These are phyloP conservation scores for Pomatorhinus ruficollis DNA, from an alignment of 2,113 vertebrate genomes.

Conservation along the genomic window DNA sequence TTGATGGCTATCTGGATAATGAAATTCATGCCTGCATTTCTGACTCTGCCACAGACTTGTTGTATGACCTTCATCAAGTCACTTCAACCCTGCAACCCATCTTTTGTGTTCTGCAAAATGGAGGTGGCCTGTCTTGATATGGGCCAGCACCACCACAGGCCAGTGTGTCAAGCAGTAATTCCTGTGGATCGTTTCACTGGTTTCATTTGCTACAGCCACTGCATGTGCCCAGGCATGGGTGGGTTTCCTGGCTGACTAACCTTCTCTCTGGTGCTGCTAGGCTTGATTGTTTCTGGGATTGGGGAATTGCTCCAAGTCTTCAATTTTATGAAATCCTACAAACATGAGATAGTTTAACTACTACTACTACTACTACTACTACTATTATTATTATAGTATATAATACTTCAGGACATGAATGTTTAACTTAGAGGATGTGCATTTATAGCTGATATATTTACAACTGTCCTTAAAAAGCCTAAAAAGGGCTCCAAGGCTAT, in stretches of 20 bases:
- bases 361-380: neutral
- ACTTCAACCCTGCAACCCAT: neutral
- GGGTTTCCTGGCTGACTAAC: neutral
- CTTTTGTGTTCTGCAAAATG: neutral
- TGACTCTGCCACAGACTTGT: neutral
- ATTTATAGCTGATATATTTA: neutral
- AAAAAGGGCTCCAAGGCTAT: neutral
- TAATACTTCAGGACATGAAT: neutral
- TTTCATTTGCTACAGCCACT: fast-evolving
- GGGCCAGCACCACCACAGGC: neutral
- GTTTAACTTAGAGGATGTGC: neutral
- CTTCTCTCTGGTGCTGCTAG: neutral
- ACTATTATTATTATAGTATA: no score
- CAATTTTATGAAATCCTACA: neutral
- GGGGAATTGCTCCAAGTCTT: neutral
- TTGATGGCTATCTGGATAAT: neutral
- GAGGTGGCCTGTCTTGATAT: neutral
- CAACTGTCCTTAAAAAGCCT: neutral
- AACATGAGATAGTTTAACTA: neutral
- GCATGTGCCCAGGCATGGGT: neutral
- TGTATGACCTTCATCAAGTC: neutral
- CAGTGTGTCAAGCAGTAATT: neutral
- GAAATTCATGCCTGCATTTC: constrained; percentile 1
- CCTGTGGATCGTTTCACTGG: neutral
- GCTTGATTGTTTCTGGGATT: neutral